Conservation (phyloP, 2,113 vertebrate species). For the Zosterops japonicus region DNA sequence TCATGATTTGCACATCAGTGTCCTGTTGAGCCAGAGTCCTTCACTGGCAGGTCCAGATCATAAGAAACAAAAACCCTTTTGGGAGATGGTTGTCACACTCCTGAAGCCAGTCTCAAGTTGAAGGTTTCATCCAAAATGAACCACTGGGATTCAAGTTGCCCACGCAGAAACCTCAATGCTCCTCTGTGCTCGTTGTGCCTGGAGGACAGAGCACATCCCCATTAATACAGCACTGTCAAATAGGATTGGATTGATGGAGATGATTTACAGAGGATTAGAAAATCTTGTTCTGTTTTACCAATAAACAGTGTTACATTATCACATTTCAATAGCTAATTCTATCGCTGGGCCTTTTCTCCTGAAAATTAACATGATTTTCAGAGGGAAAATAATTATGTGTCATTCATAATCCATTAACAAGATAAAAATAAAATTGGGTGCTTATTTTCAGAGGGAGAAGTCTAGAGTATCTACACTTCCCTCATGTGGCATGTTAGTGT, state of each 20-base stretch:
- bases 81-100: neutral
- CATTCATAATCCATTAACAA: slow-evolving; percentile 71
- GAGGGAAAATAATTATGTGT: slow-evolving; percentile 60
- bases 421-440: slow-evolving; percentile 41
- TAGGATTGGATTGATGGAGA: slow-evolving; percentile 36
- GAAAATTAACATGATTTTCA: slow-evolving; percentile 65
- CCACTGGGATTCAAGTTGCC: neutral
- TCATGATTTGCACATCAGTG: accelerated
- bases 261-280: slow-evolving; percentile 28
- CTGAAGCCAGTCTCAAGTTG: neutral
- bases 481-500: slow-evolving; percentile 52
- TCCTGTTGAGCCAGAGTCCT: neutral
- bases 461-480: slow-evolving; percentile 57
- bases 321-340: slow-evolving; percentile 65
- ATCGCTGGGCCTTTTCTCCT: slow-evolving; percentile 44
- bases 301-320: slow-evolving; percentile 45
- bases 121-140: neutral
- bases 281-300: slow-evolving; percentile 46
- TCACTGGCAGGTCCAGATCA: neutral
- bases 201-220: neutral
- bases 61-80: accelerated
- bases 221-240: neutral
- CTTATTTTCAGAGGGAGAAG: slow-evolving; percentile 23
- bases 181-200: neutral
- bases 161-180: neutral